Evolutionary conservation across 1,140 invertebrate genomes (phyloP), one percentile per base, ranked within the genome.

Genomic region (Pseudobourletiella spinata): DNA sequence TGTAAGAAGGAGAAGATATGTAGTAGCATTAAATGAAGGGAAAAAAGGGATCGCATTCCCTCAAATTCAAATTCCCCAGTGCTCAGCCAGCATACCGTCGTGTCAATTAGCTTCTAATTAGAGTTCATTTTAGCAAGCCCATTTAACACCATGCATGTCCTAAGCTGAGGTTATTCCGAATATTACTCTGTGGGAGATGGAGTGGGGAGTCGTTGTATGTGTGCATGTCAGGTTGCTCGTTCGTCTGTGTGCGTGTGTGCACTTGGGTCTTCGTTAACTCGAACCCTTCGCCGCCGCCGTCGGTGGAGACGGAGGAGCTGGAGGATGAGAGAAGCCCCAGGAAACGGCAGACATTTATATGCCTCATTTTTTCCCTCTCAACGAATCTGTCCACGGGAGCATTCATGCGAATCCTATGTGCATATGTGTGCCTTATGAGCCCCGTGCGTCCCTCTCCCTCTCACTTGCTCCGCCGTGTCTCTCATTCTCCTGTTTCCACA

Each of bases 41-140:
- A 39, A 57, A 63, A 57, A 57, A 48, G n/a, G 18, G 48, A 57
- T 39, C 26, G 43, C n/a, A n/a, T n/a, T n/a, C n/a, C n/a, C n/a
- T 57, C 24, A 58, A 44, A 63, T 56, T 57, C 54, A 28, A 57
- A 57, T 57, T 46, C 44, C 51, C 61, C 14, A 51, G 55, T 57
- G 28, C 26, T 59, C 29, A 29, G 18, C 16, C 35, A 60, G 55
- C 55, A 65, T 61, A 65, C 55, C 55, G 46, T 48, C 26, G 54
- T 59, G 64, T 65, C 64, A 65, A 65, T 65, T 65, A 65, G 64
- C 28, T 57, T 65, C 64, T 65, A 65, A 65, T 65, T 65, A 65
- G 64, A 65, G 54, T 58, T 65, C 61, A 63, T 63, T 63, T 63
- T 63, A 63, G 61, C 61, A 63, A 35, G 48, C 43, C 54, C 55